Percentiles rank a stretch among this genome's conserved stretches.
Conservation (phyloP, 1,140 invertebrate genomes). For the Drosophila melanogaster region DNA sequence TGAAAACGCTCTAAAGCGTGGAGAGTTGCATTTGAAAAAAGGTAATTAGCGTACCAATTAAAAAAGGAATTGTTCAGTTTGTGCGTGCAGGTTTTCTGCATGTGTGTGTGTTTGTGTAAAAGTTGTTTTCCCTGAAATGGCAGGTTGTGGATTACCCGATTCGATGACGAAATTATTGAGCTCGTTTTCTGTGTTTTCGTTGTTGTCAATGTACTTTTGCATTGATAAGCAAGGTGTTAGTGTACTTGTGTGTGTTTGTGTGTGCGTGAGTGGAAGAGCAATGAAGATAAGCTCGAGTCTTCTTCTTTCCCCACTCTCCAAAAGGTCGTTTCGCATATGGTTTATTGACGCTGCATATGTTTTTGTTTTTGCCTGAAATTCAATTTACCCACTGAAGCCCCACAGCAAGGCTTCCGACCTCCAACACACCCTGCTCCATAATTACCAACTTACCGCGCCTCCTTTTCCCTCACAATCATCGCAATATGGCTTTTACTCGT, state of each 20-base stretch:
- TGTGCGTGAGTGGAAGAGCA: background rate
- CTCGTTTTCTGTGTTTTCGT: conserved; percentile 9
- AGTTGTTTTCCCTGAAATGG: conserved; percentile 77
- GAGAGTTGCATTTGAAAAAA: conserved; percentile 70
- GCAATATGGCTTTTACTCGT: conserved; percentile 53
- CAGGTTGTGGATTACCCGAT: conserved; percentile 58
- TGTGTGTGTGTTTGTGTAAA: conserved; percentile 45
- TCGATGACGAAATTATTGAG: conserved; percentile 73
- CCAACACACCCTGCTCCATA: conserved; percentile 21
- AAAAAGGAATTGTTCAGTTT: conserved; percentile 31
- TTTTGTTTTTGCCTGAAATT: conserved; percentile 38
- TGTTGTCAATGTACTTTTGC: conserved; percentile 41
- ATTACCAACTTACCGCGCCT: conserved; percentile 46
- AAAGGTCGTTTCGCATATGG: conserved; percentile 70
- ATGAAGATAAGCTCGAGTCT: conserved; percentile 42
- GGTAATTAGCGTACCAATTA: conserved; percentile 64
- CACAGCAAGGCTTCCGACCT: conserved; percentile 30
- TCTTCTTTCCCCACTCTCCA: conserved; percentile 16
- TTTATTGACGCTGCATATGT: conserved; percentile 41
- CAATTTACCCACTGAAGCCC: conserved; percentile 60
- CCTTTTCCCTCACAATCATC: background rate
- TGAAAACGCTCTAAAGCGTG: conserved; percentile 60
- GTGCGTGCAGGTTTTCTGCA: background rate
- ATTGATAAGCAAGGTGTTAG: conserved; percentile 60
- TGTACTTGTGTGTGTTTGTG: background rate